Base-by-base conservation (phyloP, 2,113 vertebrate genomes). In the Natator depressus region DNA sequence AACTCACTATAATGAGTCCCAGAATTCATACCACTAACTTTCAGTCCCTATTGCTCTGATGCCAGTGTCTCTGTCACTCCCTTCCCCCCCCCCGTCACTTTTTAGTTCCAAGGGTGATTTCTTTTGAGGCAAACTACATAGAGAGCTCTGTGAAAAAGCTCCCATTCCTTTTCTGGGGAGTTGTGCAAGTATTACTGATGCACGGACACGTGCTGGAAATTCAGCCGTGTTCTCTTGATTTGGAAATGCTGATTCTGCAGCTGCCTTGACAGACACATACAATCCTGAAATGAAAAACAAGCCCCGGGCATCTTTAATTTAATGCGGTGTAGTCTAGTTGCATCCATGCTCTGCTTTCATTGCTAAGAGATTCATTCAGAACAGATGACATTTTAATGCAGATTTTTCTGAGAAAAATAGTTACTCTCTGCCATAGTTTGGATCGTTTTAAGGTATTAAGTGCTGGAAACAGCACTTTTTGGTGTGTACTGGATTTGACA, bases 391-490 rank as follows among this genome's bases (percentile, higher is more conserved):
- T 95, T 96, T 96, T 89, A 92, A 65, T 6, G 9, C 42, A 90
- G 46, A 83, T 82, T 91, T 97, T 97, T 93, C 62, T 87, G 88
- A 91, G 82, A 94, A 91, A 94, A 96, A 79, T 75, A 80, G 27
- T 93, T 96, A 35, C 22, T 93, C 20, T 95, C 29, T 69, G 76
- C 50, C 76, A 92, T 90, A 88, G 92, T 95, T 97, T 96, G 83
- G 88, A 95, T 97, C 42, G n/a, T 94, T 98, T 93, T 87, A 78
- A 95, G 90, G 82, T 88, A 88, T 82, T 91, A 83, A 4, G 5
- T 91, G 89, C 92, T 96, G 81, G 49, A 89, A 94, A 84, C 42
- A 88, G 85, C 55, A 55, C 51, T 95, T 88, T 46, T 50, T 49
- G 27, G 91, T 69, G 42, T 95, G 59, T 91, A 96, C 93, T 95